Evolutionary conservation across 2,888 invertebrate genomes (phyloP).

Genomic region (Lasioglossum vierecki): DNA sequence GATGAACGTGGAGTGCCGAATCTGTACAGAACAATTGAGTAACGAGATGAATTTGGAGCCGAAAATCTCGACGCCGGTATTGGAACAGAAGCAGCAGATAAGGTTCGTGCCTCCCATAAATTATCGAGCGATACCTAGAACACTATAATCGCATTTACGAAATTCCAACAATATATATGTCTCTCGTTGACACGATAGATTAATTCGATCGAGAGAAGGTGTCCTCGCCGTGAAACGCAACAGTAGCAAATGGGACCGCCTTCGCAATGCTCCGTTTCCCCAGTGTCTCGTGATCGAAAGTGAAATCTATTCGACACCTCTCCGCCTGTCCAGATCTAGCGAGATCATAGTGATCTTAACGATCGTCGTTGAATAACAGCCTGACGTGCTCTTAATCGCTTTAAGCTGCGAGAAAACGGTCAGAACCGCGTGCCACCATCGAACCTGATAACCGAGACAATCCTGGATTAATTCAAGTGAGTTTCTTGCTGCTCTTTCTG

Average conservation of each 20-base stretch:
- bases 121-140: conserved; percentile 18
- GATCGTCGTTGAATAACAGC: not conserved
- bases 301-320: conserved; percentile 71
- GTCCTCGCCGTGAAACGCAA: conserved; percentile 21
- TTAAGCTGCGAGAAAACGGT: not conserved
- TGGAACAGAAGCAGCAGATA: conserved; percentile 21
- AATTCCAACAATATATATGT: conserved; percentile 29
- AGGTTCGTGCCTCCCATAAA: conserved; percentile 34
- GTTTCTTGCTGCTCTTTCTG: not conserved
- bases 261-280: conserved; percentile 39
- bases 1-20: no score
- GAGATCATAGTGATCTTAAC: not conserved
- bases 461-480: not conserved
- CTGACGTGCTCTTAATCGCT: not conserved
- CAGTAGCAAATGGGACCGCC: conserved; percentile 36
- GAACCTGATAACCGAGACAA: not conserved
- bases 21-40: not conserved
- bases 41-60: not conserved
- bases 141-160: conserved; percentile 3
- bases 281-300: conserved; percentile 75
- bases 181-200: not conserved
- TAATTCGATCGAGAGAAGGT: not conserved
- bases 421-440: not conserved
- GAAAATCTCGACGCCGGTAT: not conserved
- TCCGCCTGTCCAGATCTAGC: conserved; percentile 10